Evolutionary conservation across 1,140 invertebrate genomes (phyloP), one percentile per base, ranked within the genome.

Genomic region (Hermetia illucens): DNA sequence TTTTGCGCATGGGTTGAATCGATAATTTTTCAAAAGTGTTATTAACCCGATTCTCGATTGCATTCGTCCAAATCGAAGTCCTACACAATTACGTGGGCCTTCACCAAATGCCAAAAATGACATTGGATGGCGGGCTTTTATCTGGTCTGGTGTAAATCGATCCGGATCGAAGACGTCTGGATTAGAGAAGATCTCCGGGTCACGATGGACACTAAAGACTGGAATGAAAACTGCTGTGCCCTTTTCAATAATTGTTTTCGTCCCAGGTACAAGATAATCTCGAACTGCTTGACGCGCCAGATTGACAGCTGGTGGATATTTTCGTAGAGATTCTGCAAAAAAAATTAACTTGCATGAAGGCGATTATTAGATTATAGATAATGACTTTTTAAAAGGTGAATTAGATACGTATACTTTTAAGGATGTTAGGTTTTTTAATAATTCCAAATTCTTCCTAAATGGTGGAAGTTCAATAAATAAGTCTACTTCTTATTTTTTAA

Each of bases 81-180:
- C 32, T 8, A 34, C 20, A 16, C 32, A 34, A 4, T 34, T 6
- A 4, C 32, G 3, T 6, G 5, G 32, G 20, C 32, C 32, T 32
- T 6, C 30, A 9, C 30, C 30, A n/a, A n/a, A n/a, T n/a, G n/a
- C n/a, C n/a, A n/a, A n/a, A n/a, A n/a, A n/a, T n/a, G n/a, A n/a
- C n/a, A n/a, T n/a, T n/a, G n/a, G n/a, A n/a, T n/a, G n/a, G n/a
- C n/a, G n/a, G n/a, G n/a, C n/a, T n/a, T n/a, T n/a, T n/a, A n/a
- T n/a, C n/a, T n/a, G n/a, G n/a, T 75, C 71, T 4, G 65, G 55
- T 3, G 58, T 48, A 50, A 79, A 80, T 45, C 75, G 51, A 17
- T 77, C 72, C 0, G 78, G 78, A 50, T 75, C 63, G 45, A 76
- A 82, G 6, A 44, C 51, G 6, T 74, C 64, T n/a, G 77, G 77